These are phyloP conservation scores for Drosophila repleta DNA, from an alignment of 1,140 invertebrate species.

Conservation along the genomic window DNA sequence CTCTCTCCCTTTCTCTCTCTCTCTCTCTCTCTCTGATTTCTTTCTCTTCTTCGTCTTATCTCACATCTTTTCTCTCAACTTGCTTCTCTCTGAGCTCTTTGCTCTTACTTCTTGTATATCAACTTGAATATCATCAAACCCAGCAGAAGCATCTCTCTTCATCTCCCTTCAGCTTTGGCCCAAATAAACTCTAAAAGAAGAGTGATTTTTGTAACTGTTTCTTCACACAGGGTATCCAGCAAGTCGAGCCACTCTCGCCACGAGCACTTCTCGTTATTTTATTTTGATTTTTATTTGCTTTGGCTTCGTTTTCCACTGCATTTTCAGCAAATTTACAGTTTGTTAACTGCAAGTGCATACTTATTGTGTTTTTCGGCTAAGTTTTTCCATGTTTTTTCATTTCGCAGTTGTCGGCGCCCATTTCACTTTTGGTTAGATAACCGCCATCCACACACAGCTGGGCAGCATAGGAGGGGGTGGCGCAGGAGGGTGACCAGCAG, in stretches of 20 bases:
- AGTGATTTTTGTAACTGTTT: too few species aligned
- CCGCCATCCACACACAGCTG: constrained; percentile 27
- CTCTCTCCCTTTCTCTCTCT: too few species aligned
- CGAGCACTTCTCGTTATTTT: constrained; percentile 7
- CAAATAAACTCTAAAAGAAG: too few species aligned
- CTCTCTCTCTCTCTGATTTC: too few species aligned
- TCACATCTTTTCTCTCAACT: too few species aligned
- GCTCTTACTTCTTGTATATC: too few species aligned
- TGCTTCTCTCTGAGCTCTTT: too few species aligned
- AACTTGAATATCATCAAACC: too few species aligned
- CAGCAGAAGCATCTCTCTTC: background rate
- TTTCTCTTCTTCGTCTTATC: too few species aligned
- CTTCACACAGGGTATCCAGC: background rate
- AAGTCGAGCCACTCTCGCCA: background rate
- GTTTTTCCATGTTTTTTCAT: constrained; percentile 58
- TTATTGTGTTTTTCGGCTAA: constrained; percentile 58
- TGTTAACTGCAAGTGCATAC: constrained; percentile 67
- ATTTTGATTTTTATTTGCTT: constrained; percentile 57
- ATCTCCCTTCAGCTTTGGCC: too few species aligned
- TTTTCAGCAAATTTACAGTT: constrained; percentile 77
- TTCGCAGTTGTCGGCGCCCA: constrained; percentile 51
- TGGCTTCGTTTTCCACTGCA: constrained; percentile 37
- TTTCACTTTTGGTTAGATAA: constrained; percentile 78
- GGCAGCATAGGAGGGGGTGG: background rate
- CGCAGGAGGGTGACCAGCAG: too few species aligned